Conservation (phyloP, 2,113 vertebrate species). For the Bufo bufo region DNA sequence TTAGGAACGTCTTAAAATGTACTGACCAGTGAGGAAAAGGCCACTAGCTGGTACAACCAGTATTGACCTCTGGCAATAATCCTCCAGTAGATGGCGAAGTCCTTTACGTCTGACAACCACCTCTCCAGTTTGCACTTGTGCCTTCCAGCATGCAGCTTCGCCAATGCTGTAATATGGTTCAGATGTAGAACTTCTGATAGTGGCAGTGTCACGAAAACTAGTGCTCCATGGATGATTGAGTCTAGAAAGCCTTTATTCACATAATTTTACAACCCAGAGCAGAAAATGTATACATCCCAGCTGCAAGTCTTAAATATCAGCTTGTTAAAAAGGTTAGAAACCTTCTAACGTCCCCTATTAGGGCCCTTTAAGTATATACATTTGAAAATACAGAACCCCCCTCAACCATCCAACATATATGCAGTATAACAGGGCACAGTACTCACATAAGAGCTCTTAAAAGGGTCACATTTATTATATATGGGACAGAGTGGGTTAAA, state of each 20-base stretch:
- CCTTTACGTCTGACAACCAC: not conserved
- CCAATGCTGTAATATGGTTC: not conserved
- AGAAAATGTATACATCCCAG: not conserved
- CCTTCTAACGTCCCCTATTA: too few relatives aligned
- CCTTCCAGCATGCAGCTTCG: not conserved
- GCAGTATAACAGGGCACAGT: too few relatives aligned
- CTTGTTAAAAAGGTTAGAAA: too few relatives aligned
- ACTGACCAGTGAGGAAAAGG: not conserved
- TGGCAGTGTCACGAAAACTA: not conserved
- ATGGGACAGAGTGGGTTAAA: too few relatives aligned
- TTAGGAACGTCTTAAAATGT: not conserved
- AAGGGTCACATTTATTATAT: too few relatives aligned
- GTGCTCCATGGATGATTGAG: not conserved
- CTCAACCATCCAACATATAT: too few relatives aligned
- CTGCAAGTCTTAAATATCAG: not conserved
- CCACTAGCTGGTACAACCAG: not conserved
- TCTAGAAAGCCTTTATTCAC: not conserved
- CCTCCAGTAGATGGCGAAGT: not conserved
- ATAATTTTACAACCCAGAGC: not conserved
- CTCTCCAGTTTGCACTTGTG: not conserved
- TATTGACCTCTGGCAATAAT: not conserved
- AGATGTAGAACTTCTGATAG: not conserved
- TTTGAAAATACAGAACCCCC: too few relatives aligned
- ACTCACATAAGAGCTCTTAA: too few relatives aligned
- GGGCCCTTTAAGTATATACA: too few relatives aligned